Evolutionary conservation across 2,888 invertebrate species (phyloP), one percentile per base, ranked within the genome.

Genomic region (Heteromyza rotundicornis): DNA sequence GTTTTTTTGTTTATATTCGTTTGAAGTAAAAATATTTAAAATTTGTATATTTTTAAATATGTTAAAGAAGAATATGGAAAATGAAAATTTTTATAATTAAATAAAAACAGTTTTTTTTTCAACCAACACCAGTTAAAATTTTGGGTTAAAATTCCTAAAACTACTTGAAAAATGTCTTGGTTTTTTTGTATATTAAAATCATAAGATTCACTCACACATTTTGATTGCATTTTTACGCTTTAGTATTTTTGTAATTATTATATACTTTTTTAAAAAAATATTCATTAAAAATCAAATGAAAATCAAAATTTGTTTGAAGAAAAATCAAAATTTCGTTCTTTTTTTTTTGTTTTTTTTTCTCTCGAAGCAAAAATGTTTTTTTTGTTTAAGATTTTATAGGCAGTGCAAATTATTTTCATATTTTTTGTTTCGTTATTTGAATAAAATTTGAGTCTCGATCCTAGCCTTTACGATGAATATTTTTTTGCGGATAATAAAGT

Each of bases 401-500:
- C 75, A 71, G 75, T 70, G 71, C 73, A 70, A 71, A 73, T 70
- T 67, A 67, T 69, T 72, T 71, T 44, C 52, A 27, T 64, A 60
- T 56, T 57, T 44, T 1, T 59, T 54, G 23, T 59, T 55, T 64
- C 44, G 50, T 67, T 32, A 12, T 44, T 51, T 47, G n/a, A n/a
- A n/a, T n/a, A n/a, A n/a, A n/a, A n/a, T n/a, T 17, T 35, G 58
- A 59, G 75, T 73, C 75, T 75, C 75, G 72, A 75, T 69, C 71
- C 70, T 75, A 72, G 75, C 72, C 75, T 67, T 69, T 60, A n/a
- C n/a, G n/a, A n/a, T n/a, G n/a, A n/a, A n/a, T n/a, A n/a, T n/a
- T n/a, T n/a, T n/a, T n/a, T n/a, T n/a, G n/a, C n/a, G n/a, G n/a
- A n/a, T n/a, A n/a, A n/a, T n/a, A n/a, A n/a, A n/a, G n/a, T n/a